Evolutionary conservation across 2,113 vertebrate species (phyloP).

Genomic region (Ploceus nigricollis): DNA sequence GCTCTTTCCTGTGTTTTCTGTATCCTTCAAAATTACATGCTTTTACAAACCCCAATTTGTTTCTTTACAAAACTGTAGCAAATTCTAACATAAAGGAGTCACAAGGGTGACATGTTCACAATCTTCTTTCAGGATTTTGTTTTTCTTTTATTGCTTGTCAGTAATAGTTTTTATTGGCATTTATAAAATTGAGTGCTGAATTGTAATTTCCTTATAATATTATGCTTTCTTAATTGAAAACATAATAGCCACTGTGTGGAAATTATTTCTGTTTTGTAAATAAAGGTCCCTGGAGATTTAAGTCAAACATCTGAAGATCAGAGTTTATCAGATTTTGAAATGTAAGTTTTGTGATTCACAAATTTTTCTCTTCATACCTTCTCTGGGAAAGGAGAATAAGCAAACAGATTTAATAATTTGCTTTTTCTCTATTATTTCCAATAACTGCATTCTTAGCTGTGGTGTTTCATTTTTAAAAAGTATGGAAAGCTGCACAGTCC

Average conservation of each 20-base stretch:
- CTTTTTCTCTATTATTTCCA: not conserved
- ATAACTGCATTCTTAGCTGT: not conserved
- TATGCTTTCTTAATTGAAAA: not conserved
- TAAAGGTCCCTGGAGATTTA: slow-evolving; percentile 93
- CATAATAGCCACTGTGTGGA: not conserved
- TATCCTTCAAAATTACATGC: not conserved
- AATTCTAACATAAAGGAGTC: not conserved
- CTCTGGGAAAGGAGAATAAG: not conserved
- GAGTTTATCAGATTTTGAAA: slow-evolving; percentile 98
- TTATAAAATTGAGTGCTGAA: not conserved
- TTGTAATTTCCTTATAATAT: not conserved
- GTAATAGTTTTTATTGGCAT: not conserved
- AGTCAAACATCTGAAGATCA: slow-evolving; percentile 99
- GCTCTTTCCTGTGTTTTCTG: not conserved
- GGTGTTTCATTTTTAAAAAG: not conserved
- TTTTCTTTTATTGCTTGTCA: not conserved
- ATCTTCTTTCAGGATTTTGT: not conserved
- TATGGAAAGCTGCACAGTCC: not conserved
- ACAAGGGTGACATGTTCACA: not conserved
- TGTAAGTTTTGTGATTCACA: slow-evolving; percentile 78
- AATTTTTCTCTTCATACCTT: not conserved
- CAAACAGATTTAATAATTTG: not conserved
- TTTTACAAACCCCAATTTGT: not conserved
- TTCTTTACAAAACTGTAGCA: not conserved
- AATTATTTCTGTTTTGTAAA: slow-evolving; percentile 18